Base-by-base conservation (phyloP, 2,113 vertebrate genomes). In the Myxocyprinus asiaticus region DNA sequence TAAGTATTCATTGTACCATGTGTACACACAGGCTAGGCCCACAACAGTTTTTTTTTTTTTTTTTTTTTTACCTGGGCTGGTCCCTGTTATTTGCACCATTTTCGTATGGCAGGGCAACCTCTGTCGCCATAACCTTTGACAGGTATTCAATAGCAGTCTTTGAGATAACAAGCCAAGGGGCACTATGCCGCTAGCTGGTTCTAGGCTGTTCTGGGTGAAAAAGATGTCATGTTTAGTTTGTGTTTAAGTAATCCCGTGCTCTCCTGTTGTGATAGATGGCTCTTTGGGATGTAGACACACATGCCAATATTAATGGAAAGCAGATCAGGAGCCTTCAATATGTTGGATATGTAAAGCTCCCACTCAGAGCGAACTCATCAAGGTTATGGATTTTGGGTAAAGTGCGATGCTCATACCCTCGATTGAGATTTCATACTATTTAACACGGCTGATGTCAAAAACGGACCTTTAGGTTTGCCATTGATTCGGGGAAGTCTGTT, bases 71-170 rank as follows among this genome's bases (percentile, higher is more conserved):
- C 80, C 62, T 59, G 82, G 63, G 84, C 79, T 81, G 82, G 66
- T 77, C 56, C 11, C 68, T 65, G 51, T 86, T 85, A 76, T 90
- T 85, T 88, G 86, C 86, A 92, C 91, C 55, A 90, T 87, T 80
- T 86, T 82, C 85, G 88, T 85, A 87, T 51, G 66, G 81, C 85
- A 89, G 88, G 87, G 78, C 90, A 86, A 91, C 89, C 91, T 91
- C 90, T 92, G 92, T 90, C 88, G 89, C 90, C 83, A 86, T 92
- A 92, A 94, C 93, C 91, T 91, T 91, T 89, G 89, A 95, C 93
- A 95, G 93, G 91, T 95, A 94, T 94, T 95, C 94, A 94, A 92
- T 95, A 95, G 82, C 90, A 94, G 91, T 93, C 92, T 90, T 90
- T 91, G 86, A 84, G 87, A 91, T 90, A 91, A 93, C 87, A 91